Evolutionary conservation across 2,113 vertebrate genomes (phyloP).

Genomic region (Lagenorhynchus albirostris): DNA sequence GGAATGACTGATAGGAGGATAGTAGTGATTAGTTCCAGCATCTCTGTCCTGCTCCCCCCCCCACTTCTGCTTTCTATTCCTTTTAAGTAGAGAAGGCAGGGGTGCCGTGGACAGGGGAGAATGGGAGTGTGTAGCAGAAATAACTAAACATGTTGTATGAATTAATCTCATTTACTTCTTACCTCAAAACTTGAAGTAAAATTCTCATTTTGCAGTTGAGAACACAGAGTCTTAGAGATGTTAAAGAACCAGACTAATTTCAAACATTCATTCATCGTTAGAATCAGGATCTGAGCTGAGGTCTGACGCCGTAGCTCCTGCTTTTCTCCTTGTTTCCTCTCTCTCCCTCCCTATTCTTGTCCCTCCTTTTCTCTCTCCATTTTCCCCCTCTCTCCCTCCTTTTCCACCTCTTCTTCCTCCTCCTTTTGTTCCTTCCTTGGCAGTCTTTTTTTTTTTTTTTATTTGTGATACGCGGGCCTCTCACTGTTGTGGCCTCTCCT

Average conservation of each 20-base stretch:
- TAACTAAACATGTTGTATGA: background rate
- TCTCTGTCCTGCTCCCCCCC: rapidly evolving
- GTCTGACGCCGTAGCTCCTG: background rate
- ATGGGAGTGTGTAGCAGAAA: background rate
- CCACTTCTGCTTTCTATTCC: background rate
- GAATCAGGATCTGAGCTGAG: background rate
- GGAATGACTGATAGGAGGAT: background rate
- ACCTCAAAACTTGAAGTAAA: background rate
- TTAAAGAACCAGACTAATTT: background rate
- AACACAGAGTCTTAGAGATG: background rate
- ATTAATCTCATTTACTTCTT: background rate
- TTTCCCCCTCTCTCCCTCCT: rapidly evolving
- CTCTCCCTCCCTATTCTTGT: rapidly evolving
- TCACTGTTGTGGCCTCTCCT: too few relatives aligned
- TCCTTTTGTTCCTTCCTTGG: background rate
- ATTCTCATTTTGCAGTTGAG: background rate
- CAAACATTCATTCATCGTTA: background rate
- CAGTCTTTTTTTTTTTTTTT: background rate
- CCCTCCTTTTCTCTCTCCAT: background rate
- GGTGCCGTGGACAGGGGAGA: rapidly evolving
- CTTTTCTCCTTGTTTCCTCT: background rate
- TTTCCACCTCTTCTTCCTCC: background rate
- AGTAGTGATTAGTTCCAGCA: background rate
- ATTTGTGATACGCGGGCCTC: too few relatives aligned
- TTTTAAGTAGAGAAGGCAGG: background rate